Conservation (phyloP, 2,888 invertebrate species). For the Caenorhabditis panamensis region DNA sequence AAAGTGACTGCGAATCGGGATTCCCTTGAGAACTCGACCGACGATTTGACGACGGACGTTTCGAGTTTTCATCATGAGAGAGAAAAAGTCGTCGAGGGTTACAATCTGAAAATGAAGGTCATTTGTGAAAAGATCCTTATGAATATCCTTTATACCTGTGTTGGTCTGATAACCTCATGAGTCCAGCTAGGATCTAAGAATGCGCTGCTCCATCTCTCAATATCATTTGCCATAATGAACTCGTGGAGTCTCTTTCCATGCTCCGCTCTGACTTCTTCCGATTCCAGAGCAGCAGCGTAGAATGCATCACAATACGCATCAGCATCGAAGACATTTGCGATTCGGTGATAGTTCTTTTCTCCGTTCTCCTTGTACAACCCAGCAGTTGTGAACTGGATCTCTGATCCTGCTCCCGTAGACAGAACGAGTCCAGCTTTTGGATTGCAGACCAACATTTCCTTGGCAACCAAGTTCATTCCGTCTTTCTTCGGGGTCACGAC, state of each 20-base stretch:
- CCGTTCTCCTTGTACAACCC: constrained; percentile 79
- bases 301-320: constrained; percentile 73
- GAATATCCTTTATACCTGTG: constrained; percentile 44
- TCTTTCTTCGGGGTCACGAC: constrained; percentile 81
- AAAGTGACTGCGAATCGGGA: constrained; percentile 80
- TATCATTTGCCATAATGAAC: constrained; percentile 81
- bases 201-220: constrained; percentile 71
- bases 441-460: constrained; percentile 81
- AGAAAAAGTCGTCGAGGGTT: constrained; percentile 80
- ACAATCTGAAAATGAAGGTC: constrained; percentile 58
- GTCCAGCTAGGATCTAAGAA: constrained; percentile 80
- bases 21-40: constrained; percentile 80
- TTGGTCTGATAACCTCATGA: constrained; percentile 77
- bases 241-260: constrained; percentile 77
- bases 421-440: constrained; percentile 78
- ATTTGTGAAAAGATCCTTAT: neutral
- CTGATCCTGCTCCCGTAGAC: constrained; percentile 80
- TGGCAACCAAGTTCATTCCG: constrained; percentile 81
- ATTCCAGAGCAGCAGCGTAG: constrained; percentile 74
- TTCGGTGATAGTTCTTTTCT: constrained; percentile 78
- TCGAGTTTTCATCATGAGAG: constrained; percentile 80
- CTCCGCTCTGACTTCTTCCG: constrained; percentile 68
- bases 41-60: constrained; percentile 80
- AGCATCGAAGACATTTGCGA: constrained; percentile 76
- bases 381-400: constrained; percentile 80